Percentiles rank a stretch among this genome's conserved stretches.
These are phyloP conservation scores for Cerastis leucographa DNA, from an alignment of 2,888 invertebrate genomes.

Conservation along the genomic window DNA sequence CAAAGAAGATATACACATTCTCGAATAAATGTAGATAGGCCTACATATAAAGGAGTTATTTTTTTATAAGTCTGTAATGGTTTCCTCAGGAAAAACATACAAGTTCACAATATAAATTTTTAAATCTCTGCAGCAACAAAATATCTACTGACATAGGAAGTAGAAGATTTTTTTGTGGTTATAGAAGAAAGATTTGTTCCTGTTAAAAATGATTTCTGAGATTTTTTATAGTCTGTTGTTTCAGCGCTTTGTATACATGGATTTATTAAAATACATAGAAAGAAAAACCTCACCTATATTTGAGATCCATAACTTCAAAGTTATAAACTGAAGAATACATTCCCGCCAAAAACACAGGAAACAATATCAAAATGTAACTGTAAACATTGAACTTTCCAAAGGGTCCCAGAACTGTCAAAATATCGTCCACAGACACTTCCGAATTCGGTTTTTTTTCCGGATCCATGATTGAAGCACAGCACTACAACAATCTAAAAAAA, in stretches of 20 bases:
- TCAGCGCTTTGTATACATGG: not conserved
- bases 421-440: slow-evolving; percentile 87
- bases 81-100: not conserved
- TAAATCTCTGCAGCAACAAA: slow-evolving; percentile 6
- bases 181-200: not conserved
- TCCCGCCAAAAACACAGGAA: slow-evolving; percentile 85
- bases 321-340: slow-evolving; percentile 88
- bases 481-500: slow-evolving; percentile 42
- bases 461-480: slow-evolving; percentile 79
- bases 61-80: not conserved
- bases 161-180: not conserved
- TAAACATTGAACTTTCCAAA: slow-evolving; percentile 85
- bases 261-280: not conserved
- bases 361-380: slow-evolving; percentile 82
- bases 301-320: slow-evolving; percentile 87
- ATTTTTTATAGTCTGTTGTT: not conserved
- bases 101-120: not conserved
- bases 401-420: slow-evolving; percentile 83
- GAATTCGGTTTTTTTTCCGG: slow-evolving; percentile 80
- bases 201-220: not conserved
- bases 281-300: slow-evolving; percentile 81
- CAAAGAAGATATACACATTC: not conserved
- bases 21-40: not conserved
- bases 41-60: not conserved
- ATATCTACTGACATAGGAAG: not conserved